Conservation (phyloP, 2,888 invertebrate species). For the Parnassius smintheus region DNA sequence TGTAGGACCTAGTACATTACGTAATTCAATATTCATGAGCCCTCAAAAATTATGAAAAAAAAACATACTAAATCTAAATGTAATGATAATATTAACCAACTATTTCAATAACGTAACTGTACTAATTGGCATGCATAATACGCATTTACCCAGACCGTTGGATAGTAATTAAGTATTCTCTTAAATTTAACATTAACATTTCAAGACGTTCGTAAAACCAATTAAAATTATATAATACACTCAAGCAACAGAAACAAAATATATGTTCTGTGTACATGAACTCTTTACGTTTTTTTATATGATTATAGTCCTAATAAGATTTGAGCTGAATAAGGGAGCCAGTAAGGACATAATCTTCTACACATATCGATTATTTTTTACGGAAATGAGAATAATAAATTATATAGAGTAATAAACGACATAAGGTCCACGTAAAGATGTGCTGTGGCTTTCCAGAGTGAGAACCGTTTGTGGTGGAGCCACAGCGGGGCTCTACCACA, state of each 20-base stretch:
- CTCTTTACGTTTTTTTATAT: conserved; percentile 27
- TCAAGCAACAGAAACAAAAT: conserved; percentile 52
- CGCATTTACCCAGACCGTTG: conserved; percentile 16
- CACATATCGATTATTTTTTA: no score
- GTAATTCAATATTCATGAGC: not conserved
- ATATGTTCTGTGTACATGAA: conserved; percentile 48
- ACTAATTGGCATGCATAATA: conserved; percentile 11
- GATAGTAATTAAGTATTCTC: conserved; percentile 10
- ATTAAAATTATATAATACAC: conserved; percentile 61
- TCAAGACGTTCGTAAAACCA: conserved; percentile 39
- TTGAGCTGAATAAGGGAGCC: no score
- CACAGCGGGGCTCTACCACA: no score
- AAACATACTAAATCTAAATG: not conserved
- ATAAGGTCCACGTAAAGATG: no score
- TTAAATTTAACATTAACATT: conserved; percentile 28
- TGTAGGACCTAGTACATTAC: conserved; percentile 30
- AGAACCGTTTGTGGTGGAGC: no score
- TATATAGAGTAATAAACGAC: no score
- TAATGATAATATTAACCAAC: not conserved
- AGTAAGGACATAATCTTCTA: no score
- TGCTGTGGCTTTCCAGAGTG: no score
- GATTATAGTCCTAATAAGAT: no score
- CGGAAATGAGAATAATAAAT: no score
- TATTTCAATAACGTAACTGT: not conserved
- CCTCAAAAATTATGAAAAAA: not conserved